Base-by-base conservation (phyloP, 2,113 vertebrate species). In the Eretmochelys imbricata region DNA sequence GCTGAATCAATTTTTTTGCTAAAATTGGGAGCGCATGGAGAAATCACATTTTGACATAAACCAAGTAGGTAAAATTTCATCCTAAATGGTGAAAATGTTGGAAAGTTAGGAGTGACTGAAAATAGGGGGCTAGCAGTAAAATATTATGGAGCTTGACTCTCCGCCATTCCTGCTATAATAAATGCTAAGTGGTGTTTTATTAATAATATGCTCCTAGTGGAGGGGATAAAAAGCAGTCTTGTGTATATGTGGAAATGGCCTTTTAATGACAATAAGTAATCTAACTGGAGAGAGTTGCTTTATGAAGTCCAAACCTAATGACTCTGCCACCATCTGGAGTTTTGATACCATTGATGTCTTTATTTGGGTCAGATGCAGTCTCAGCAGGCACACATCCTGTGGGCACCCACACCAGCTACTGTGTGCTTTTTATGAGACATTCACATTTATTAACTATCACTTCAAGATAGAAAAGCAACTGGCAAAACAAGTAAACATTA, bases 381-480 rank as follows among this genome's bases (percentile, higher is more conserved):
- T 38, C 83, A 92, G 16, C 25, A 90, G 82, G 14, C 48, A 59
- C 8, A 4, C 4, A 7, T 79, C 12, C 49, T 80, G 69, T n/a
- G 27, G 9, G 5, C 49, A 89, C 35, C 27, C 24, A 42, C 2
- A 82, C 4, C 12, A 25, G 16, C n/a, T 50, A n/a, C 1, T 27
- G 0, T 13, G 17, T 49, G 14, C 0, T 24, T 82, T 81, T 0
- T 49, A 2, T 54, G 50, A 42, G 17, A 31, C 22, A 46, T 2
- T 54, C 22, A 6, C 54, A 35, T 22, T 87, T 69, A 65, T 1
- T 75, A 75, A 87, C 22, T 12, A 69, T 19, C 5, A 85, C 25
- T 19, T 93, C 11, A 88, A 87, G 69, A 16, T 10, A n/a, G 62
- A 65, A 65, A 65, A 65, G 62, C 29, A 65, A 65, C 62, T n/a